These are phyloP conservation scores for Eilema depressum DNA, from an alignment of 2,888 invertebrate species.

Conservation along the genomic window DNA sequence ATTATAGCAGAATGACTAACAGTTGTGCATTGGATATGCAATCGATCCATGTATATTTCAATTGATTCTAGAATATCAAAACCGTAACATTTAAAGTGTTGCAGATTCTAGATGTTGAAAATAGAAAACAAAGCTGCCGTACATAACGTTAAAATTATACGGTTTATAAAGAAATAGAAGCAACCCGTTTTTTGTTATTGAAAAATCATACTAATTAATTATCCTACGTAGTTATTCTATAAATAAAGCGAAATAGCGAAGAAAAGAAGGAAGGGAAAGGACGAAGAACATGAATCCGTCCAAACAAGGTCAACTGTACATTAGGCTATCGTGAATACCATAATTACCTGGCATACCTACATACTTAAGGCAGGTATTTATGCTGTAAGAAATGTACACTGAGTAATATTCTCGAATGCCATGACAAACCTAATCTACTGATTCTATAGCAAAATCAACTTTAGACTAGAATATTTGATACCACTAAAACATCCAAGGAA, in stretches of 20 bases:
- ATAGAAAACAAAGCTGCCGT: too few species aligned
- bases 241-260: too few species aligned
- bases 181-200: too few species aligned
- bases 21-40: conserved; percentile 42
- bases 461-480: background rate
- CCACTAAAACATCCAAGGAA: background rate
- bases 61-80: background rate
- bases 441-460: background rate
- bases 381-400: background rate
- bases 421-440: background rate
- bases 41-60: background rate
- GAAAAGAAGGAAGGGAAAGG: background rate
- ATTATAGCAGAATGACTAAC: conserved; percentile 24
- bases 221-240: too few species aligned
- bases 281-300: background rate
- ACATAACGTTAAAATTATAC: too few species aligned
- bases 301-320: too few species aligned
- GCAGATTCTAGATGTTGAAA: too few species aligned
- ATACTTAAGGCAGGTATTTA: too few species aligned
- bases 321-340: too few species aligned
- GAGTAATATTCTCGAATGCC: background rate
- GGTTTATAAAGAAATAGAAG: too few species aligned
- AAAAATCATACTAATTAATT: too few species aligned
- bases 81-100: background rate
- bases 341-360: too few species aligned